Conservation (phyloP, 2,888 invertebrate genomes). For the Ichneumoninae sp. region DNA sequence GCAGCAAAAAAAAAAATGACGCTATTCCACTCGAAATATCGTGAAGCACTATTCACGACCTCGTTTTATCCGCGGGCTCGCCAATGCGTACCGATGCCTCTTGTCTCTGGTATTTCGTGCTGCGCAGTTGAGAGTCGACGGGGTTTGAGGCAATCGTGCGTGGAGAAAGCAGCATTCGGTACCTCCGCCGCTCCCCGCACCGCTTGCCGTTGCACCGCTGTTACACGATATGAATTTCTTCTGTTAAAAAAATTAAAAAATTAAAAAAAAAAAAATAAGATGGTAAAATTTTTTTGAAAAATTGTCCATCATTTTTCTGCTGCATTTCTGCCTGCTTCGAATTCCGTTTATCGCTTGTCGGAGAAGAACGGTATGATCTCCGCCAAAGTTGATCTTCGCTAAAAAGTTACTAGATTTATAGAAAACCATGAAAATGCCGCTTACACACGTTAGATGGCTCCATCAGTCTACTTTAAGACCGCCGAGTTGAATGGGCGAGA, state of each 20-base stretch:
- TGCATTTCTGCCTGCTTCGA: constrained; percentile 6
- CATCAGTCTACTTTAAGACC: no score
- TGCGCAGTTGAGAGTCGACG: constrained; percentile 27
- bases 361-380: no score
- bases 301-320: background rate
- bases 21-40: constrained; percentile 46
- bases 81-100: constrained; percentile 29
- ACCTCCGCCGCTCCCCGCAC: background rate
- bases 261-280: background rate
- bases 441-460: no score
- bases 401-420: no score
- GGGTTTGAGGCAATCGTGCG: constrained; percentile 21
- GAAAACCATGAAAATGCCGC: no score
- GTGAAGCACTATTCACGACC: constrained; percentile 44
- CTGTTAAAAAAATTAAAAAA: background rate
- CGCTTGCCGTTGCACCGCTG: background rate
- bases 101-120: constrained; percentile 28
- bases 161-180: background rate
- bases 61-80: constrained; percentile 18
- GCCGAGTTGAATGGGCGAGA: no score
- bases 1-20: constrained; percentile 15
- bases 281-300: background rate
- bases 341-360: background rate
- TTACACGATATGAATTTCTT: constrained; percentile 21
- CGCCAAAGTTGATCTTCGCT: no score